phyloP scores from a whole-genome alignment of 2,797 vertebrate genomes.

The Mareca penelope region DNA sequence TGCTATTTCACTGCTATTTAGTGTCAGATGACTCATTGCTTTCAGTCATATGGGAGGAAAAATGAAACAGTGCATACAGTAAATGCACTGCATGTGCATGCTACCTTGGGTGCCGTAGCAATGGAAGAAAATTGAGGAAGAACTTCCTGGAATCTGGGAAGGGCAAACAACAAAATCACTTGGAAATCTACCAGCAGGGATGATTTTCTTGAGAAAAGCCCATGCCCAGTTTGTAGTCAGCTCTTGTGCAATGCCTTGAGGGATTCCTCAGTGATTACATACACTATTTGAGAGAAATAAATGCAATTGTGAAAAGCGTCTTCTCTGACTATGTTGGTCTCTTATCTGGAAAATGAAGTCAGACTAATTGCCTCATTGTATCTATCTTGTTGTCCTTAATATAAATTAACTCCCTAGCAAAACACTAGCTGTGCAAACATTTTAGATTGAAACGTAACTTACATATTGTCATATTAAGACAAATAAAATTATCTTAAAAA shows the following conservation, averaged over 20 bases:
- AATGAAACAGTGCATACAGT: not conserved
- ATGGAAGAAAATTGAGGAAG: not conserved
- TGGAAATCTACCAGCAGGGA: not conserved
- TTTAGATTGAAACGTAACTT: not conserved
- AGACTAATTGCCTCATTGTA: not conserved
- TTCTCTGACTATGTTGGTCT: not conserved
- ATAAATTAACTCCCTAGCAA: constrained; percentile 3
- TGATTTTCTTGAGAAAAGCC: not conserved
- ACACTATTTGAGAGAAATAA: not conserved
- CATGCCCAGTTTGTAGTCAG: not conserved
- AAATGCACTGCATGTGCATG: not conserved
- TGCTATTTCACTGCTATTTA: not conserved
- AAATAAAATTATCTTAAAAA: constrained; percentile 51
- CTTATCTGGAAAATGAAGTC: not conserved
- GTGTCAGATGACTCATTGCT: not conserved
- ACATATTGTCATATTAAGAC: not conserved
- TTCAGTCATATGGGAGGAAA: not conserved
- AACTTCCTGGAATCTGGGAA: not conserved
- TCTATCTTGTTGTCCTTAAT: not conserved
- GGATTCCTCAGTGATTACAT: not conserved
- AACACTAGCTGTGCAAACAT: not conserved
- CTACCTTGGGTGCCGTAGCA: not conserved
- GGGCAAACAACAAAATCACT: not conserved
- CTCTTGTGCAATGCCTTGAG: not conserved
- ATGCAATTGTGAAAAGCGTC: not conserved